Evolutionary conservation across 2,888 invertebrate genomes (phyloP), one percentile per base, ranked within the genome.

Genomic region (Dryococelus australis): DNA sequence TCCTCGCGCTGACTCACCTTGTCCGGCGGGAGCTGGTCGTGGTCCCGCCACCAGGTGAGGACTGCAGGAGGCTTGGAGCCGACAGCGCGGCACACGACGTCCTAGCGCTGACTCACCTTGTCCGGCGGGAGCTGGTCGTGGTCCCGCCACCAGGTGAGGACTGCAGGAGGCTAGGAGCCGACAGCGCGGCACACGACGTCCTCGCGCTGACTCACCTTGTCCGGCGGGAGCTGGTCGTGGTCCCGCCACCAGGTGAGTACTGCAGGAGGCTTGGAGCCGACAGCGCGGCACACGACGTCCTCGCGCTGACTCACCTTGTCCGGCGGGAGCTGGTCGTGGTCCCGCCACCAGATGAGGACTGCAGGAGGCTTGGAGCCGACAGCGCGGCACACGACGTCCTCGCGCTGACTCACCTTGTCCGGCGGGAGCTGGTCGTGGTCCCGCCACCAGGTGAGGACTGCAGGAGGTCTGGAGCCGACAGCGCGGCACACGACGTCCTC

Each of bases 351-450:
- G 87, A 95, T 95, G 91, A 98, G 95, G 90, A 95, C 95, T 53
- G 98, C 97, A 89, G 96, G 95, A 47, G 98, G 98, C 91, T 97
- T 95, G 88, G 98, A 98, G 84, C 98, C 98, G 90, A 95, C 94
- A 85, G 97, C 96, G 91, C 96, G 95, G 92, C 98, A 98, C 88
- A n/a, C n/a, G n/a, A n/a, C n/a, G n/a, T n/a, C n/a, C n/a, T n/a
- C n/a, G n/a, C n/a, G n/a, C n/a, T 47, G 47, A 12, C 47, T 47
- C 47, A 97, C 97, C 95, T 95, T 95, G 91, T 96, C 97, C 90
- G 95, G 94, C 90, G 95, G 95, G 92, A 97, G 96, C 91, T 95
- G 95, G 90, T 95, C 94, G 92, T 96, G 96, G 91, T 96, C 97
- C 92, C 97, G 96, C 91, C 95, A 96, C 98, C 98, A 98, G 87